Evolutionary conservation across 2,113 vertebrate genomes (phyloP).

Genomic region (Neogale vison): DNA sequence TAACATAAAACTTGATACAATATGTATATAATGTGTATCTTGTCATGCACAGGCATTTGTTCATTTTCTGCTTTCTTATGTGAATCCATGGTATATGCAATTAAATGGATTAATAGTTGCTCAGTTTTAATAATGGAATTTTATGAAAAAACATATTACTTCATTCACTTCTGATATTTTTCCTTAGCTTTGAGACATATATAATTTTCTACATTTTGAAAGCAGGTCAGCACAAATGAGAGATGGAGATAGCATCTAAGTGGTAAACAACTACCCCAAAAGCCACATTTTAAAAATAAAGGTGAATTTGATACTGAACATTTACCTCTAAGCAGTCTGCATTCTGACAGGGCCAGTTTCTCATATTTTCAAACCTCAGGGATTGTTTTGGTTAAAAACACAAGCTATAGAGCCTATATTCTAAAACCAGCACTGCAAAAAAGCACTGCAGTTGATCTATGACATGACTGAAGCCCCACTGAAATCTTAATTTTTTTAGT

Average conservation of each 20-base stretch:
- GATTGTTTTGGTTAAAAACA: background rate
- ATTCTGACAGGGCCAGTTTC: background rate
- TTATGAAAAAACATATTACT: background rate
- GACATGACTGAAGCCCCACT: background rate
- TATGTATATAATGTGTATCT: background rate
- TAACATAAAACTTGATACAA: background rate
- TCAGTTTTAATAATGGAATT: background rate
- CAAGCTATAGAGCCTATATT: background rate
- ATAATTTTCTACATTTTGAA: slow-evolving; percentile 35
- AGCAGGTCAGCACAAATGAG: background rate
- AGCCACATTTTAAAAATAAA: background rate
- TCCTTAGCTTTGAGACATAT: background rate
- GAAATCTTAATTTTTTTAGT: background rate
- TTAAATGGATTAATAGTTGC: background rate
- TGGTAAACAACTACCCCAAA: background rate
- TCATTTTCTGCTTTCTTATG: background rate
- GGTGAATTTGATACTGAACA: background rate
- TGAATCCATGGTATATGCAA: background rate
- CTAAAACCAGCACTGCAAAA: background rate
- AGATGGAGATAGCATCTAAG: background rate
- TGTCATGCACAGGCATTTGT: background rate
- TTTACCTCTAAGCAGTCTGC: slow-evolving; percentile 22
- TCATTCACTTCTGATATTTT: background rate
- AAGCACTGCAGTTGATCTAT: background rate
- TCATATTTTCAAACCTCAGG: slow-evolving; percentile 15